Evolutionary conservation across 1,140 invertebrate genomes (phyloP).

Genomic region (Cherax quadricarinatus): DNA sequence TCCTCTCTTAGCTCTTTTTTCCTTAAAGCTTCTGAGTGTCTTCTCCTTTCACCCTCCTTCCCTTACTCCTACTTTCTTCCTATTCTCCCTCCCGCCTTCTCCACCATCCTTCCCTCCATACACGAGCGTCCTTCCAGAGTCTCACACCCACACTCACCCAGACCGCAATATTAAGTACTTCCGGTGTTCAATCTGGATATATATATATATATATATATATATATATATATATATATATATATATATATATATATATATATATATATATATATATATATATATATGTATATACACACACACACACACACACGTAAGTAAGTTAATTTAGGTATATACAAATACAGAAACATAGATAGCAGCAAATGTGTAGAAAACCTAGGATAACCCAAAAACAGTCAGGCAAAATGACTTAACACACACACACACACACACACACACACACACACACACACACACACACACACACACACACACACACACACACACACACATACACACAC

Average conservation of each 20-base stretch:
- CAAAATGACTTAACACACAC: too few species aligned
- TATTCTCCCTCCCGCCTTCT: neutral
- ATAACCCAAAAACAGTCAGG: too few species aligned
- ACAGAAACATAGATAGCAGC: neutral
- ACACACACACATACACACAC: conserved; percentile 32
- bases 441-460: too few species aligned
- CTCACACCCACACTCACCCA: too few species aligned
- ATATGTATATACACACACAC: too few species aligned
- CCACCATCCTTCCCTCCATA: neutral
- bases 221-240: conserved; percentile 37
- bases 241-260: conserved; percentile 43
- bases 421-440: too few species aligned
- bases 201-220: conserved; percentile 33
- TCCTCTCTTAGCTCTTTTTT: too few species aligned
- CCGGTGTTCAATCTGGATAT: neutral
- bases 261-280: conserved; percentile 44
- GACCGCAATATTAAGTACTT: too few species aligned
- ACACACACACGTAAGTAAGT: too few species aligned
- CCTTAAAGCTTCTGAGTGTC: too few species aligned
- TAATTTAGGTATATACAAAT: neutral
- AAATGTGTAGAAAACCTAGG: too few species aligned
- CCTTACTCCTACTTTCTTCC: neutral
- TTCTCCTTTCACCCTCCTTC: neutral
- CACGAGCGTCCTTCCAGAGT: too few species aligned
- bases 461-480: neutral